phyloP scores from a whole-genome alignment of 2,113 vertebrate species.

The Microcebus griseorufus region DNA sequence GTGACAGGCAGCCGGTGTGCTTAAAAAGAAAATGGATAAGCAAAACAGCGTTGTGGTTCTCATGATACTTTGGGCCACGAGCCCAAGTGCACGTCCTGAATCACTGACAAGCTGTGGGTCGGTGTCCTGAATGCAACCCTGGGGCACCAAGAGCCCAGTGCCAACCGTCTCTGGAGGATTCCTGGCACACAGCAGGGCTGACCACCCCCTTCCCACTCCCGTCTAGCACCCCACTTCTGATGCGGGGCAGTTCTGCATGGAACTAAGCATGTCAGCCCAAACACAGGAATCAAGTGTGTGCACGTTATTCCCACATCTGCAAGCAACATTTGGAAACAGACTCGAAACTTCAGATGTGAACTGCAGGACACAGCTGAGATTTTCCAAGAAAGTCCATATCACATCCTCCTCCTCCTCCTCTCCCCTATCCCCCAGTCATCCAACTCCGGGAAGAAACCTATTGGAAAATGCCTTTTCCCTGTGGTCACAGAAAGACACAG shows the following conservation, averaged over 20 bases:
- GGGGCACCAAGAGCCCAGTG: background rate
- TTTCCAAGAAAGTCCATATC: background rate
- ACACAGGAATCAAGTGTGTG: background rate
- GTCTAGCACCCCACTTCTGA: background rate
- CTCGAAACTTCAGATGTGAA: background rate
- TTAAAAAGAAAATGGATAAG: background rate
- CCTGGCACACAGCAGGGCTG: background rate
- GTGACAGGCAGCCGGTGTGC: too few relatives aligned
- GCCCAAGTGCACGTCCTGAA: background rate
- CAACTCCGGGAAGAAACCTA: background rate
- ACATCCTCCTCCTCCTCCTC: too few relatives aligned
- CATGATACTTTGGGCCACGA: accelerated
- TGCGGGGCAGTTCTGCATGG: background rate
- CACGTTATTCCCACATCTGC: background rate
- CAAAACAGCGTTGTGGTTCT: background rate
- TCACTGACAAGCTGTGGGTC: background rate
- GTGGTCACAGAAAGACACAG: accelerated
- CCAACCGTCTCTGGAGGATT: background rate
- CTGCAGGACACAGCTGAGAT: background rate
- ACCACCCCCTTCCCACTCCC: background rate
- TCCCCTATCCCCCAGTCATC: too few relatives aligned
- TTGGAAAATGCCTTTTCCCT: background rate
- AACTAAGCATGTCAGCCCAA: background rate
- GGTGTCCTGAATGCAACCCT: background rate
- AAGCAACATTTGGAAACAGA: background rate